Conservation (phyloP, 2,113 vertebrate genomes). For the Poicephalus meyeri region DNA sequence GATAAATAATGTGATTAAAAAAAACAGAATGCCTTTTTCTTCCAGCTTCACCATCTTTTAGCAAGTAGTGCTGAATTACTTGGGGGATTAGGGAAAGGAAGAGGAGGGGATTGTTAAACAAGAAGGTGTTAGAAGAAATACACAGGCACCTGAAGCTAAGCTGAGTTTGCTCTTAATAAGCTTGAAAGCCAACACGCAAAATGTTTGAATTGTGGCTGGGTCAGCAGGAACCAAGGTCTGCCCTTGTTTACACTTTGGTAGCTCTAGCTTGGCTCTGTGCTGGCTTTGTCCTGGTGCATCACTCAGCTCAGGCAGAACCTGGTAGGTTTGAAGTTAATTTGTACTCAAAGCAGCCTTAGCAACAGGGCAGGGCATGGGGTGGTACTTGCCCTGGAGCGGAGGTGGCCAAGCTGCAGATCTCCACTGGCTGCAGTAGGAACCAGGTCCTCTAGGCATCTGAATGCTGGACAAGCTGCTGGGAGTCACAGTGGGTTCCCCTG, state of each 20-base stretch:
- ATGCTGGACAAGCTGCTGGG: not conserved
- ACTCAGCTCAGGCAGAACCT: not conserved
- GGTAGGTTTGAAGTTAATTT: constrained; percentile 2
- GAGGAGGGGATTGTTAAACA: not conserved
- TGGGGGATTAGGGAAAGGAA: not conserved
- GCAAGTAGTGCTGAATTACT: not conserved
- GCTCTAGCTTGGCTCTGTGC: not conserved
- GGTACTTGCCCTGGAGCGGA: not conserved
- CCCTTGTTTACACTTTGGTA: not conserved
- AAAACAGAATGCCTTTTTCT: not conserved
- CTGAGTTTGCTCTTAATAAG: not conserved
- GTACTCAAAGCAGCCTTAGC: constrained; percentile 1
- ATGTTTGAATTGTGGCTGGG: not conserved
- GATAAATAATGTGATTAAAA: not conserved
- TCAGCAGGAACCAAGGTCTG: not conserved
- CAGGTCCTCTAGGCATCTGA: not conserved
- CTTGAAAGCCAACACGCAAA: not conserved
- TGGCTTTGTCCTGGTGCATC: not conserved
- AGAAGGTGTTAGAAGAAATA: not conserved
- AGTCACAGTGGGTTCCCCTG: fast-evolving
- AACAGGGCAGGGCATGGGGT: not conserved
- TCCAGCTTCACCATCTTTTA: not conserved
- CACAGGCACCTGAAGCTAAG: not conserved
- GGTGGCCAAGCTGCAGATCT: not conserved
- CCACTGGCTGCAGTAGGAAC: not conserved